Evolutionary conservation across 2,888 invertebrate genomes (phyloP).

Genomic region (Hybos culiciformis): DNA sequence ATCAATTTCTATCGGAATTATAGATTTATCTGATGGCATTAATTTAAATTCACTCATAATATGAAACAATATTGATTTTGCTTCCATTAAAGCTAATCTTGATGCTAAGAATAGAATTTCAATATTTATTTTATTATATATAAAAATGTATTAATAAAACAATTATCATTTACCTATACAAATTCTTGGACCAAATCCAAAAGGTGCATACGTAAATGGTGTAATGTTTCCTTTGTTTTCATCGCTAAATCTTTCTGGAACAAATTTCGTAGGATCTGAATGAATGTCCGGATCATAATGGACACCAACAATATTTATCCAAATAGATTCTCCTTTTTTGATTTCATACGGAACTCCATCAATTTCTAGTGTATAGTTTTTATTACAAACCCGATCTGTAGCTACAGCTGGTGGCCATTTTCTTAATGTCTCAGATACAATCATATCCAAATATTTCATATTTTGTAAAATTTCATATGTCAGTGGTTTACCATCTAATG

Average conservation of each 20-base stretch:
- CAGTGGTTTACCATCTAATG: slow-evolving; percentile 35
- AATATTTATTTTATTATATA: background rate
- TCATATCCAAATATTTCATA: slow-evolving; percentile 46
- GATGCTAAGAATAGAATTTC: slow-evolving; percentile 5
- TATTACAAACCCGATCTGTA: slow-evolving; percentile 40
- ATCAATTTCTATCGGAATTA: slow-evolving; percentile 7
- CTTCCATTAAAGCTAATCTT: slow-evolving; percentile 14
- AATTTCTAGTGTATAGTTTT: slow-evolving; percentile 36
- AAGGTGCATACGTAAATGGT: slow-evolving; percentile 39
- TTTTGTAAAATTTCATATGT: slow-evolving; percentile 42
- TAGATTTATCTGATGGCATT: slow-evolving; percentile 10
- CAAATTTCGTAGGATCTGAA: slow-evolving; percentile 42
- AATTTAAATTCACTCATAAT: slow-evolving; percentile 12
- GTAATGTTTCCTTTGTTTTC: slow-evolving; percentile 40
- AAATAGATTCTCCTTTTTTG: slow-evolving; percentile 22
- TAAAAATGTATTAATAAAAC: background rate
- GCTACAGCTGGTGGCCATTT: slow-evolving; percentile 39
- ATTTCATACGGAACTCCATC: slow-evolving; percentile 23
- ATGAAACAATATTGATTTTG: slow-evolving; percentile 12
- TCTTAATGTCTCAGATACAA: slow-evolving; percentile 39
- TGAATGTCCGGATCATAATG: slow-evolving; percentile 41
- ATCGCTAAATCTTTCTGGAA: slow-evolving; percentile 44
- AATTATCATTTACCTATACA: slow-evolving; percentile 40
- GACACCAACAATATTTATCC: slow-evolving; percentile 35
- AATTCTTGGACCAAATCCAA: slow-evolving; percentile 45